phyloP scores from a whole-genome alignment of 1,140 invertebrate species.

The Drosophila takahashii region DNA sequence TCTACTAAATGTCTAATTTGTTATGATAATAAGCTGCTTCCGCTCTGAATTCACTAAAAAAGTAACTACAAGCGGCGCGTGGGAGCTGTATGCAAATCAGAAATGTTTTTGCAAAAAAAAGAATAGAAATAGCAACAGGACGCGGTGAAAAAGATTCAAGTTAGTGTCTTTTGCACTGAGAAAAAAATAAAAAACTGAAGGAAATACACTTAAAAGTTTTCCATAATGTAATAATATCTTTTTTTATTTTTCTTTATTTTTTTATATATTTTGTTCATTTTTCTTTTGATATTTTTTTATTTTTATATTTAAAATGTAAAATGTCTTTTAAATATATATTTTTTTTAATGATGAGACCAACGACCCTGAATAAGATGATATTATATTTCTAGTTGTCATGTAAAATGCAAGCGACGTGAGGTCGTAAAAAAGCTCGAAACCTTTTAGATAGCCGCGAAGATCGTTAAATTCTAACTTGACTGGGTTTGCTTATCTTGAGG shows the following conservation, averaged over 20 bases:
- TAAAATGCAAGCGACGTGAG: slow-evolving; percentile 58
- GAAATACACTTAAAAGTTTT: too few species aligned
- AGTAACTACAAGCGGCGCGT: slow-evolving; percentile 14
- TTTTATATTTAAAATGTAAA: too few species aligned
- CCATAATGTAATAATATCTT: too few species aligned
- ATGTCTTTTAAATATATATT: too few species aligned
- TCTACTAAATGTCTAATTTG: slow-evolving; percentile 58
- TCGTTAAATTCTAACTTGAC: slow-evolving; percentile 18
- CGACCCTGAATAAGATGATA: slow-evolving; percentile 50
- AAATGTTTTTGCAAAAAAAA: slow-evolving; percentile 35
- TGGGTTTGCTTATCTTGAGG: slow-evolving; percentile 33
- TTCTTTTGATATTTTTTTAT: too few species aligned
- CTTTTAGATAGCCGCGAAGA: slow-evolving; percentile 1
- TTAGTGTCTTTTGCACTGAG: slow-evolving; percentile 10
- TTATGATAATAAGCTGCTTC: slow-evolving; percentile 64
- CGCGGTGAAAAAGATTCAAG: slow-evolving; percentile 15
- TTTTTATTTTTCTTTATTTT: too few species aligned
- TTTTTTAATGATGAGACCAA: slow-evolving; percentile 18
- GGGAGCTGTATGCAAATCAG: slow-evolving; percentile 50
- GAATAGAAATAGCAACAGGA: slow-evolving; percentile 13
- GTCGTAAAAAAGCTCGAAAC: slow-evolving; percentile 48
- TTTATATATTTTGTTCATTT: too few species aligned
- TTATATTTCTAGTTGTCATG: slow-evolving; percentile 54
- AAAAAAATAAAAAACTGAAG: not conserved
- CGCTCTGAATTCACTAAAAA: slow-evolving; percentile 33